Evolutionary conservation across 2,797 vertebrate species (phyloP), one percentile per base, ranked within the genome.

Genomic region (Smutsia gigantea): DNA sequence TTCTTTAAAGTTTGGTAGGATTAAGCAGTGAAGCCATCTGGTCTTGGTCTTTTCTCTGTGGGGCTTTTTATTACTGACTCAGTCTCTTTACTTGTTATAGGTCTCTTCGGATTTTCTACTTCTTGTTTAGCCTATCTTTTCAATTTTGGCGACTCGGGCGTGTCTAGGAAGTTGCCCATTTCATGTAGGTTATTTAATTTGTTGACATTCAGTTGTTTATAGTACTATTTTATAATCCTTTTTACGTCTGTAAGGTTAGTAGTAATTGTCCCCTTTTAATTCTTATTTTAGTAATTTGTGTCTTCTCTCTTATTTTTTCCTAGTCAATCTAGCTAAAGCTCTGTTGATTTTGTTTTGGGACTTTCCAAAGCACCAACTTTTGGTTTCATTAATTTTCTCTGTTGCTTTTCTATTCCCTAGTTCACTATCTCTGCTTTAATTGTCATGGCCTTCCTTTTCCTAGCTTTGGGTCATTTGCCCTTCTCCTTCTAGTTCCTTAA

Each of bases 221-320:
- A 78, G 34, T 72, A 53, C 27, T 83, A 5, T 55, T 8, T 63
- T 72, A 68, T 68, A 61, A 72, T 72, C 27, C 25, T 72, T 79
- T 34, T 55, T 79, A 69, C 42, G 90, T 53, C 39, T 87, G 7
- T 51, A 57, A 37, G 18, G 39, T 87, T 31, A 25, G 18, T 49
- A 69, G 31, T 87, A 29, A 46, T 64, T 18, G 8, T 46, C 25
- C 25, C 53, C 25, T 91, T 72, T 81, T 55, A 72, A 37, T 87
- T 71, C 46, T 64, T 23, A 63, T 78, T 78, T 78, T 84, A 90
- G 29, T 84, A 90, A 69, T 84, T 84, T 90, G 69, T 85, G 17
- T 85, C 34, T 61, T 90, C 13, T 61, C 18, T 83, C 25, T 46
- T 39, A 6, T 68, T 85, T 46, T 90, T 15, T 57, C 68, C 27